Percentiles rank a stretch among this genome's conserved stretches.
Evolutionary conservation across 1,140 invertebrate species (phyloP).

Genomic region (Temnothorax curvispinosus): DNA sequence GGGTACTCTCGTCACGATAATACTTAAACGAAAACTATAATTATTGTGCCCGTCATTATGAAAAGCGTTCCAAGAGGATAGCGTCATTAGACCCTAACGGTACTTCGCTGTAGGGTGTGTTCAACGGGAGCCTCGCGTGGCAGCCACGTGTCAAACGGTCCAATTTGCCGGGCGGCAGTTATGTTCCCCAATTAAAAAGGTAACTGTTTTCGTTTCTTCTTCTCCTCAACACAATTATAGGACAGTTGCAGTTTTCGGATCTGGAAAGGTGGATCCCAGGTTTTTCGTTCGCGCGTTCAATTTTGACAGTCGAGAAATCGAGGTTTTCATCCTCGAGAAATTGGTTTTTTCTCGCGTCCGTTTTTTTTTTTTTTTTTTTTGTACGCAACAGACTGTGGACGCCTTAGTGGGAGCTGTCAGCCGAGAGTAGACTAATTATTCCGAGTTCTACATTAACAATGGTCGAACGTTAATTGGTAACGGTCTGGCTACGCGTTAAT

Average conservation of each 20-base stretch:
- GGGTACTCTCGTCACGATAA: background rate
- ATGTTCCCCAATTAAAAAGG: conserved; percentile 75
- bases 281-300: conserved; percentile 58
- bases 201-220: conserved; percentile 69
- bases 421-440: conserved; percentile 40
- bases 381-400: conserved; percentile 59
- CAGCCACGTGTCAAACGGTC: conserved; percentile 74
- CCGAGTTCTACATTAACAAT: conserved; percentile 30
- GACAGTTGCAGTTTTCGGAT: conserved; percentile 51
- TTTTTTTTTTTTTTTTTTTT: background rate
- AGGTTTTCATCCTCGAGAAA: conserved; percentile 54
- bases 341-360: background rate
- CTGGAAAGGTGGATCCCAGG: background rate
- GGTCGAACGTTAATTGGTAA: conserved; percentile 66
- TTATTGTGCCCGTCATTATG: conserved; percentile 71
- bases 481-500: background rate
- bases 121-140: conserved; percentile 68
- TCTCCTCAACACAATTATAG: conserved; percentile 65
- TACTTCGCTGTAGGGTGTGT: conserved; percentile 45
- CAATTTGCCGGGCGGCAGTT: conserved; percentile 74
- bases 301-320: conserved; percentile 60
- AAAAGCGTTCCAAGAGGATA: conserved; percentile 50
- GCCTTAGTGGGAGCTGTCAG: conserved; percentile 60
- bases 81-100: conserved; percentile 58
- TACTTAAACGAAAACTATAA: conserved; percentile 50